A percentile compares a stretch with the other conserved stretches of the same genome.
Evolutionary conservation across 2,797 vertebrate species (phyloP).

Genomic region (Pygocentrus nattereri): DNA sequence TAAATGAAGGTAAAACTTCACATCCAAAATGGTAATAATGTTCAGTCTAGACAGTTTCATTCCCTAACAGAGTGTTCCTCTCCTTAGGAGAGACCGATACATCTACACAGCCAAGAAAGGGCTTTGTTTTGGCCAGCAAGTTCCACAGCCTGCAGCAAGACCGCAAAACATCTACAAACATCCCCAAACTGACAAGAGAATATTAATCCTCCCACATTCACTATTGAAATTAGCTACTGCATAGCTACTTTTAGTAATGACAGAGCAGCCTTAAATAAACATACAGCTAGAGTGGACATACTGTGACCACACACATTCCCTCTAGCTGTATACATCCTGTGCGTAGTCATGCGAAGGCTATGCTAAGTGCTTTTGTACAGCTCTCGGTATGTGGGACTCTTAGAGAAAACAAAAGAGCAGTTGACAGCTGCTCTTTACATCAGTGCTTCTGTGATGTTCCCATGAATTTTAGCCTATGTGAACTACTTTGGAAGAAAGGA

Average conservation of each 20-base stretch:
- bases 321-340: slow-evolving; percentile 53
- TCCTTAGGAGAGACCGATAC: not conserved
- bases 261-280: slow-evolving; percentile 35
- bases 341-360: slow-evolving; percentile 20
- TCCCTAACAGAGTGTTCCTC: slow-evolving; percentile 10
- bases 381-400: not conserved
- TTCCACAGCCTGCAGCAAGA: slow-evolving; percentile 11
- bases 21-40: not conserved
- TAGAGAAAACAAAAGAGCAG: slow-evolving; percentile 3
- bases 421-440: not conserved
- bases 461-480: not conserved
- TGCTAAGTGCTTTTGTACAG: slow-evolving; percentile 16
- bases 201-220: slow-evolving; percentile 4
- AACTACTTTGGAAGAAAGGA: not conserved
- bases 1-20: not conserved
- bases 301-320: slow-evolving; percentile 30
- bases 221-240: slow-evolving; percentile 36
- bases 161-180: slow-evolving; percentile 46
- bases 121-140: slow-evolving; percentile 1
- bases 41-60: slow-evolving; percentile 30
- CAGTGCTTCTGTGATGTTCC: not conserved
- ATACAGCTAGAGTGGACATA: slow-evolving; percentile 30
- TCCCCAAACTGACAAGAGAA: slow-evolving; percentile 10
- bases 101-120: not conserved
- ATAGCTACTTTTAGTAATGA: slow-evolving; percentile 44